These are phyloP conservation scores for Aplochiton taeniatus DNA, from an alignment of 2,797 vertebrate species.

Conservation along the genomic window DNA sequence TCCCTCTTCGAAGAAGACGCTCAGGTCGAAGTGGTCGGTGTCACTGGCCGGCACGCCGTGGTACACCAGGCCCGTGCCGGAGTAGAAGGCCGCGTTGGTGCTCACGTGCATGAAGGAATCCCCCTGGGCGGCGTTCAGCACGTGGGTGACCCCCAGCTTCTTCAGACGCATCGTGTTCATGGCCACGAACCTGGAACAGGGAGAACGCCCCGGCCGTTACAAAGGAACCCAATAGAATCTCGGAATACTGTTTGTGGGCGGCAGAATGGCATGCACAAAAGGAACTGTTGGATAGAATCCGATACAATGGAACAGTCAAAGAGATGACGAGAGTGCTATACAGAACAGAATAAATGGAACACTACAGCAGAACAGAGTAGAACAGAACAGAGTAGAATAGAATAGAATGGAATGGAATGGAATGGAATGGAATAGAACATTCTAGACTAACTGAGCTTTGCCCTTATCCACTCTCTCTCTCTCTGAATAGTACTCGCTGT, in stretches of 20 bases:
- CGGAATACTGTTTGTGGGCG: too few relatives aligned
- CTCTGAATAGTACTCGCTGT: too few relatives aligned
- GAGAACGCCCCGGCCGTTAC: neutral
- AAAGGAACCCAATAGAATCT: too few relatives aligned
- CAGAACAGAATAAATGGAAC: too few relatives aligned
- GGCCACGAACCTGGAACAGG: constrained; percentile 78
- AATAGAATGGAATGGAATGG: neutral
- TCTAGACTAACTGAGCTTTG: neutral
- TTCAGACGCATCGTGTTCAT: constrained; percentile 81
- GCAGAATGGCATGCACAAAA: too few relatives aligned
- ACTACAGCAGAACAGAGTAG: too few relatives aligned
- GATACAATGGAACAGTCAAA: too few relatives aligned
- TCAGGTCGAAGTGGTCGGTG: constrained; percentile 90
- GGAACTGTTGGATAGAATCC: too few relatives aligned
- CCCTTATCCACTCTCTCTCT: too few relatives aligned
- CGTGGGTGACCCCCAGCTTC: constrained; percentile 86
- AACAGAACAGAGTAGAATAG: neutral
- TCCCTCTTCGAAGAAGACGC: constrained; percentile 88
- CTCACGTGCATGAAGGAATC: constrained; percentile 96
- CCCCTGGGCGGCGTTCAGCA: constrained; percentile 92
- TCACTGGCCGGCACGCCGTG: constrained; percentile 92
- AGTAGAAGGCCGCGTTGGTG: constrained; percentile 87
- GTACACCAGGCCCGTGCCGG: constrained; percentile 84
- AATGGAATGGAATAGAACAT: neutral
- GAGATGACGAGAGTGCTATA: too few relatives aligned